A percentile compares a stretch with the other conserved stretches of the same genome.
These are phyloP conservation scores for Candidula unifasciata DNA, from an alignment of 2,888 invertebrate genomes.

Conservation along the genomic window DNA sequence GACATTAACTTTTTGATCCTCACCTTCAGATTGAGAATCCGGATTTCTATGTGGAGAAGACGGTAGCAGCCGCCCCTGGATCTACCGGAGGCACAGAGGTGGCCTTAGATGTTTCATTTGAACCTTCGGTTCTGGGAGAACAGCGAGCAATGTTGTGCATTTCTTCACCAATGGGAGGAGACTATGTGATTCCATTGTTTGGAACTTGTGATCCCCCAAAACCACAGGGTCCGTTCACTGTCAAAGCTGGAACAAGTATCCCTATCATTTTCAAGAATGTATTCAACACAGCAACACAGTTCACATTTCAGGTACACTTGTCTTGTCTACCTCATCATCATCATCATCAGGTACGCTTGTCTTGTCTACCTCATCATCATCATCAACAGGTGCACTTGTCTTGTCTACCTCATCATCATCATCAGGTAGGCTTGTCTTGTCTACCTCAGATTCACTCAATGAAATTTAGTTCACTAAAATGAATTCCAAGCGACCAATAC, in stretches of 20 bases:
- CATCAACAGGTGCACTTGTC: too few species aligned
- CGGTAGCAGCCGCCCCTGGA: slow-evolving; percentile 77
- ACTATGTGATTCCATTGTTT: slow-evolving; percentile 78
- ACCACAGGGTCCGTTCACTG: slow-evolving; percentile 80
- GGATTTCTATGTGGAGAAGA: slow-evolving; percentile 78
- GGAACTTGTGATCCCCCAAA: slow-evolving; percentile 79
- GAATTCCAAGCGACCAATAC: too few species aligned
- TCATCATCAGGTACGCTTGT: too few species aligned
- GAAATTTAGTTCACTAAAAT: too few species aligned
- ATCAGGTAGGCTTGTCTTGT: too few species aligned
- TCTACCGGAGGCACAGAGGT: slow-evolving; percentile 77
- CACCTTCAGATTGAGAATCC: slow-evolving; percentile 74
- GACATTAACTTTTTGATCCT: too few species aligned
- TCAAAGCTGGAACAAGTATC: slow-evolving; percentile 77
- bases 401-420: too few species aligned
- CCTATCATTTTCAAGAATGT: slow-evolving; percentile 80
- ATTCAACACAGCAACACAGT: slow-evolving; percentile 77
- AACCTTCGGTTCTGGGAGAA: slow-evolving; percentile 77
- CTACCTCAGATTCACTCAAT: too few species aligned
- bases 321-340: too few species aligned
- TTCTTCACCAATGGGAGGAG: slow-evolving; percentile 75
- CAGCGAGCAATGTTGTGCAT: slow-evolving; percentile 73
- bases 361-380: too few species aligned
- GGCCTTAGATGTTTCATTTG: slow-evolving; percentile 76
- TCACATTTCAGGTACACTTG: slow-evolving; percentile 77